Percentiles rank a stretch among this genome's conserved stretches.
Conservation (phyloP, 2,888 invertebrate species). For the Aricia artaxerxes region DNA sequence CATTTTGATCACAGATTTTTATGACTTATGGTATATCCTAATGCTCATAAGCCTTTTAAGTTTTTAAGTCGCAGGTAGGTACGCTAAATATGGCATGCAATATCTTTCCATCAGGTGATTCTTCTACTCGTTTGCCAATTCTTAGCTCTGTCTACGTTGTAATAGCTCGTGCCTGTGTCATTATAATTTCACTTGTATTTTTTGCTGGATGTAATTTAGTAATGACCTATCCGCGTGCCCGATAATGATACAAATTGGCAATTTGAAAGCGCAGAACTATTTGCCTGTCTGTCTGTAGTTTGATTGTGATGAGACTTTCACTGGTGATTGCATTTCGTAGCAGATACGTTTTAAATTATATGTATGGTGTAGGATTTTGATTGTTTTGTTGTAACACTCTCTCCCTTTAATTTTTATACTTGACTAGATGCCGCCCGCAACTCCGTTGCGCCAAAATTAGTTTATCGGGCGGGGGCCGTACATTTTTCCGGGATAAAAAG, state of each 20-base stretch:
- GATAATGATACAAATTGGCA: neutral
- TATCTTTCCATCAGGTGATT: too few relatives aligned
- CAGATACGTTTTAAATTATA: conserved; percentile 1
- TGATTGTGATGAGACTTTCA: conserved; percentile 12
- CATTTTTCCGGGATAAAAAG: too few relatives aligned
- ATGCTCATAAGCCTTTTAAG: too few relatives aligned
- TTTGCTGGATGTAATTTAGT: neutral
- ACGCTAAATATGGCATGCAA: neutral
- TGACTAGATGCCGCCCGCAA: too few relatives aligned
- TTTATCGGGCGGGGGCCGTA: too few relatives aligned
- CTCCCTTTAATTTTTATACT: neutral
- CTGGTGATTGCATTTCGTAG: neutral
- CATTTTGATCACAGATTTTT: too few relatives aligned
- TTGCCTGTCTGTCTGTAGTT: neutral
- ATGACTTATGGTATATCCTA: too few relatives aligned
- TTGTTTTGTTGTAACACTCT: neutral
- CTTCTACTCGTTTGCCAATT: neutral
- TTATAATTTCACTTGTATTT: neutral
- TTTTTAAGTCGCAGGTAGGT: neutral
- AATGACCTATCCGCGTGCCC: neutral
- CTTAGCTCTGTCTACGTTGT: neutral
- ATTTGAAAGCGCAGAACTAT: neutral
- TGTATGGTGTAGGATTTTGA: neutral
- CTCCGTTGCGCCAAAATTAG: too few relatives aligned
- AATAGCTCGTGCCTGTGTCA: neutral